Percentiles rank a stretch among this genome's conserved stretches.
These are phyloP conservation scores for Erethizon dorsatum DNA, from an alignment of 2,797 vertebrate species.

Conservation along the genomic window DNA sequence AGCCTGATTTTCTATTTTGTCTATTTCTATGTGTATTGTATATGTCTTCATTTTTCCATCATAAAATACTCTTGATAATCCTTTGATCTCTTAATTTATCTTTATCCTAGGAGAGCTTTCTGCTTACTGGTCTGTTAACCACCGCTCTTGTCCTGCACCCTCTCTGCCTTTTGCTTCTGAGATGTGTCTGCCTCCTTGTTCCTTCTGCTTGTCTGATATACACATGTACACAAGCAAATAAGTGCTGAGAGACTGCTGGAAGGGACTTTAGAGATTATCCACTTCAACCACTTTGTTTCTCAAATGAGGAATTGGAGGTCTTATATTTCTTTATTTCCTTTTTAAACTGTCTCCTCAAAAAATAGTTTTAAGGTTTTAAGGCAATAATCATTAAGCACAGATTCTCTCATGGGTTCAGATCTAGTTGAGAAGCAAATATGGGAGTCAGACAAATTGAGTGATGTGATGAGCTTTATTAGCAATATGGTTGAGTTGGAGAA, in stretches of 20 bases:
- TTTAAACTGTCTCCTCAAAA: constrained; percentile 9
- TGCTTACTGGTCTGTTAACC: background rate
- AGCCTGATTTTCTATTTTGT: background rate
- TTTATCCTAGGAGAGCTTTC: background rate
- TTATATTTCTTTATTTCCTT: constrained; percentile 9
- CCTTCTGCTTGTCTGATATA: background rate
- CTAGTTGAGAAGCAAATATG: background rate
- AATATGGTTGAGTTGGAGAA: background rate
- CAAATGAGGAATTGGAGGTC: background rate
- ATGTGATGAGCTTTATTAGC: background rate
- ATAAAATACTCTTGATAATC: background rate
- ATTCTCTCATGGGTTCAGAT: constrained; percentile 27
- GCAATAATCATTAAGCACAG: background rate
- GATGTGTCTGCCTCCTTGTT: background rate
- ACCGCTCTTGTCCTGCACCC: background rate
- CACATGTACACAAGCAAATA: background rate
- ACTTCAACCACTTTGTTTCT: background rate
- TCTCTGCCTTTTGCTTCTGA: background rate
- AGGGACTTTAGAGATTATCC: background rate
- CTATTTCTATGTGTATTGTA: background rate
- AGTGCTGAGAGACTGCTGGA: constrained; percentile 8
- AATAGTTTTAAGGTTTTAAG: background rate
- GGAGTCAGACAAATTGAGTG: background rate
- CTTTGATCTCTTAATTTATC: background rate
- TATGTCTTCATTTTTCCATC: background rate